Evolutionary conservation across 2,113 vertebrate genomes (phyloP).

Genomic region (Tenebrosternarchus preto): DNA sequence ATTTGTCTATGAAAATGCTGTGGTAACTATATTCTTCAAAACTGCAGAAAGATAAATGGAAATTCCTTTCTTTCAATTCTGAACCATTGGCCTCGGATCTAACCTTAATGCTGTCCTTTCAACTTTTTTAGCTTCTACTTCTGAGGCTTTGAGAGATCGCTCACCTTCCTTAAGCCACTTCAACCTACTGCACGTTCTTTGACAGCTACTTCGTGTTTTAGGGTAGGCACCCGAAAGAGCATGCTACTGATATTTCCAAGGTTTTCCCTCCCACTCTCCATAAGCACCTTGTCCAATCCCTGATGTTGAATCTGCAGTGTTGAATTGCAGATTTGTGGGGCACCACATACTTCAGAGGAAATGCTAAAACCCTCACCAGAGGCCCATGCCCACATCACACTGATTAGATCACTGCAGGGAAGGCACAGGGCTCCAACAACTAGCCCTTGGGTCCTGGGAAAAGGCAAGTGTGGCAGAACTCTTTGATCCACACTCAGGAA

Average conservation of each 20-base stretch:
- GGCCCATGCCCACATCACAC: slow-evolving; percentile 33
- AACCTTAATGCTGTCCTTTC: too few species aligned
- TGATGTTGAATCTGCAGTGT: not conserved
- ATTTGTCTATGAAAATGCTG: too few species aligned
- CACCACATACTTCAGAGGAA: not conserved
- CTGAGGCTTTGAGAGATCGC: too few species aligned
- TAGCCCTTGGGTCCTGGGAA: slow-evolving; percentile 43
- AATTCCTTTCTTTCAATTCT: too few species aligned
- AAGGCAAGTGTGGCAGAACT: slow-evolving; percentile 42
- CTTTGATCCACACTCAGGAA: slow-evolving; percentile 66
- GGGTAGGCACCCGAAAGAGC: not conserved
- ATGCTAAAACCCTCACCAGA: slow-evolving; percentile 22
- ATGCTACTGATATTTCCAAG: slow-evolving; percentile 60
- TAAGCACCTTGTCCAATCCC: not conserved
- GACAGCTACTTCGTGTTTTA: not conserved
- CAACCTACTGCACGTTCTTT: not conserved
- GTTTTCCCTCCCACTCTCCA: not conserved
- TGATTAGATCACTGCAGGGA: slow-evolving; percentile 59
- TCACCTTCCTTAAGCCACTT: not conserved
- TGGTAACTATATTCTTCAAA: too few species aligned
- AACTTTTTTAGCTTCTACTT: too few species aligned
- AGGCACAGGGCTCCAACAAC: slow-evolving; percentile 53
- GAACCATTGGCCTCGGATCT: too few species aligned
- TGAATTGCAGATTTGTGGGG: slow-evolving; percentile 1
- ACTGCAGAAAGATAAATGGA: too few species aligned